phyloP scores from a whole-genome alignment of 2,888 invertebrate genomes.

The Melieria picta region DNA sequence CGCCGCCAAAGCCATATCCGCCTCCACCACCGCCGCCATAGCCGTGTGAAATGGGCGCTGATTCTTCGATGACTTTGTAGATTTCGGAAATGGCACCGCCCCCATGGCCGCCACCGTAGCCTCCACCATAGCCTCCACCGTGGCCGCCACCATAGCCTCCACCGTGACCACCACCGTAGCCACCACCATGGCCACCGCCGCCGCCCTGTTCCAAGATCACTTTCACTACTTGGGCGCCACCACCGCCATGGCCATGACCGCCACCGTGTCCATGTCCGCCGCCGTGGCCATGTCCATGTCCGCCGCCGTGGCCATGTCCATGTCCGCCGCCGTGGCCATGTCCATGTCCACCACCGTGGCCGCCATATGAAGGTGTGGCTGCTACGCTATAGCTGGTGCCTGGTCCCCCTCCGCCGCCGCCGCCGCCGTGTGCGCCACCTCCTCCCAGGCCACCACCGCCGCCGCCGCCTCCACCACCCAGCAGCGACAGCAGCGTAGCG shows the following conservation, averaged over 20 bases:
- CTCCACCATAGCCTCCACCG: constrained; percentile 25
- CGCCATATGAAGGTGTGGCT: constrained; percentile 34
- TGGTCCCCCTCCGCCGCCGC: neutral
- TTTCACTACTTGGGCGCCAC: constrained; percentile 28
- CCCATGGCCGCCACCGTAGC: constrained; percentile 23
- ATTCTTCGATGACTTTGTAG: constrained; percentile 52
- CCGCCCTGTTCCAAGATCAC: constrained; percentile 22
- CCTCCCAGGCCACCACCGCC: constrained; percentile 23
- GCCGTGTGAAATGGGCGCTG: constrained; percentile 1
- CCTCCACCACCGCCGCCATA: constrained; percentile 25
- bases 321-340: constrained; percentile 12
- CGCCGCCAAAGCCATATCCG: constrained; percentile 9
- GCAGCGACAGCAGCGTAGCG: constrained; percentile 52
- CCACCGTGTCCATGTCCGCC: constrained; percentile 13
- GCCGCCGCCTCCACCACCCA: constrained; percentile 44
- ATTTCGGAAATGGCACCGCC: constrained; percentile 31
- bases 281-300: too few species aligned
- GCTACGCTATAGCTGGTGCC: constrained; percentile 12
- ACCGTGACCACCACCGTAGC: constrained; percentile 31
- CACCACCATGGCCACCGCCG: constrained; percentile 16
- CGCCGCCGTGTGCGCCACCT: constrained; percentile 8
- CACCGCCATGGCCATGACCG: constrained; percentile 15
- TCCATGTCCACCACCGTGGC: constrained; percentile 14
- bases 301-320: too few species aligned
- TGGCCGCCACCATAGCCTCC: constrained; percentile 6